Evolutionary conservation across 2,888 invertebrate species (phyloP), one percentile per base, ranked within the genome.

Genomic region (Epinotia nisella): DNA sequence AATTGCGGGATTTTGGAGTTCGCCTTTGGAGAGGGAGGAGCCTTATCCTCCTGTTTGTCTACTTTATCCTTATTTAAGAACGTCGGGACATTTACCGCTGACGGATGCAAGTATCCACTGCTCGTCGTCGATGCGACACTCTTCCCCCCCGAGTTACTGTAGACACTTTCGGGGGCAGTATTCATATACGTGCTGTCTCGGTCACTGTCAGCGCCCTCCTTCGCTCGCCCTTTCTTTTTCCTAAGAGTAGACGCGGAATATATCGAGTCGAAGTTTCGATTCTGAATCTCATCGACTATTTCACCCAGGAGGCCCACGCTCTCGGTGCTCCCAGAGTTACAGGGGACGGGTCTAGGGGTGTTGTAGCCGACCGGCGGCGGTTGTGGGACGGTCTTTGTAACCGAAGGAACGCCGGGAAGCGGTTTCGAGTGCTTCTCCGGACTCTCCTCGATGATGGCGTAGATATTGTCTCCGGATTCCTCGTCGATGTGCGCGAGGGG

Each of bases 281-380:
- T 96, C 80, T 98, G 97, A 81, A 98, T 98, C 88, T 98, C 98
- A 58, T 96, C 96, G 0, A 98, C 98, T 74, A 98, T 98, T 89
- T 98, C 98, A 9, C 97, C 96, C 0, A 98, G 88, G 21, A 98
- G 88, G 0, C 97, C 97, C 94, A 97, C 95, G 76, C 96, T 96
- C 74, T 96, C 96, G 13, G 94, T 92, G 75, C 95, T 95, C 0
- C 94, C 94, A 0, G 95, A 94, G 72, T 85, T 89, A 2, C 88
- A 85, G 41, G 89, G 83, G 15, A 92, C 81, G 0, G 90, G 89
- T 83, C 91, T 92, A 0, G 93, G 94, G 13, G 91, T 84, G 59
- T 91, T 90, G 69, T 95, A 94, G 0, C 94, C 91, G 39, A 88
- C 93, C 1, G 94, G 94, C 0, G 95, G 94, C 0, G 90, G 80